phyloP scores from a whole-genome alignment of 64 coral and sea anemone species.

The Porites australiensis region DNA sequence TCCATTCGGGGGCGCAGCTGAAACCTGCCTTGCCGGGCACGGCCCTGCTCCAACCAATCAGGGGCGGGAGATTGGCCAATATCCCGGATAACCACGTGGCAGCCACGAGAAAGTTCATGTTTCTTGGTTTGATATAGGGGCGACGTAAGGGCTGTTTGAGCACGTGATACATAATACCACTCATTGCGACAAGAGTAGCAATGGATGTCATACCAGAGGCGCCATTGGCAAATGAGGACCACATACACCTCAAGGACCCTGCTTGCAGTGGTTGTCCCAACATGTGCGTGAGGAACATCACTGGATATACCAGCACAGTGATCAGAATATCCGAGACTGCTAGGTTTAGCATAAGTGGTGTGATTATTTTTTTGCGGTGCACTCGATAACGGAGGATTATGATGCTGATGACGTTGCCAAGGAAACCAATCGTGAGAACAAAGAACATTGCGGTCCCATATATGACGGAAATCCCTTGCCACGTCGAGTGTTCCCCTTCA shows the following conservation, averaged over 20 bases:
- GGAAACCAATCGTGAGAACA: conserved; percentile 33
- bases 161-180: conserved; percentile 36
- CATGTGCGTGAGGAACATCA: not conserved
- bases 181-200: conserved; percentile 19
- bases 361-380: conserved; percentile 24
- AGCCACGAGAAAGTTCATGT: conserved; percentile 30
- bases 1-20: conserved; percentile 67
- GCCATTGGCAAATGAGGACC: conserved; percentile 54
- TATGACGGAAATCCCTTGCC: not conserved
- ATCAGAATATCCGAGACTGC: conserved; percentile 39
- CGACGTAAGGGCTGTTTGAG: conserved; percentile 2
- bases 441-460: conserved; percentile 40
- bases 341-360: conserved; percentile 64
- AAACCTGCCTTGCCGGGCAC: conserved; percentile 41
- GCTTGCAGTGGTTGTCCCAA: not conserved
- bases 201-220: not conserved
- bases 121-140: not conserved
- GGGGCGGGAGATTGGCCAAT: conserved; percentile 42
- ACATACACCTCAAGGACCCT: conserved; percentile 25
- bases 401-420: conserved; percentile 42
- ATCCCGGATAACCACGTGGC: conserved; percentile 46
- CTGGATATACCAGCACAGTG: conserved; percentile 33
- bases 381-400: conserved; percentile 27
- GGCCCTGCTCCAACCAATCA: conserved; percentile 67
- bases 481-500: not conserved